phyloP scores from a whole-genome alignment of 2,797 vertebrate genomes.

The Cichlasoma orientale region DNA sequence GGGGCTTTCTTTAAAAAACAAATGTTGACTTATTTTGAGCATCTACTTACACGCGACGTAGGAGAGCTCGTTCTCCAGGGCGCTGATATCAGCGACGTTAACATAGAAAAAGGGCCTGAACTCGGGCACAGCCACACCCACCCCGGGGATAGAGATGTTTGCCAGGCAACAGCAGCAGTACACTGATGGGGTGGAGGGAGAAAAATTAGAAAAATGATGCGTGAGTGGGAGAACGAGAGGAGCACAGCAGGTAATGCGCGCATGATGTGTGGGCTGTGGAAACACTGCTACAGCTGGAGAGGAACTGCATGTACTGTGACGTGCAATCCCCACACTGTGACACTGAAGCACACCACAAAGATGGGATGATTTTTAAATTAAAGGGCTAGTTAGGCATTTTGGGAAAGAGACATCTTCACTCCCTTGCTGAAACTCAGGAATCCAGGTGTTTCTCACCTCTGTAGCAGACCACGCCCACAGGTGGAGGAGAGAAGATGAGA shows the following conservation, averaged over 20 bases:
- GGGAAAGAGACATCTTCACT: rapidly evolving
- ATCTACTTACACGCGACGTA: conserved; percentile 92
- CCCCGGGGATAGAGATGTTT: conserved; percentile 91
- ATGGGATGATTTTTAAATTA: not conserved
- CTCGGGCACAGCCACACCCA: conserved; percentile 88
- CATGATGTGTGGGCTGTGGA: not conserved
- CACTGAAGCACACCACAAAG: not conserved
- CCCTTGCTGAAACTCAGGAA: not conserved
- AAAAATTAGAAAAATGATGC: conserved; percentile 8
- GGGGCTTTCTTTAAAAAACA: not conserved
- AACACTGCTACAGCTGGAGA: not conserved
- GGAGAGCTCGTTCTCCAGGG: conserved; percentile 92
- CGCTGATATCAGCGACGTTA: conserved; percentile 92
- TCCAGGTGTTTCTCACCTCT: conserved; percentile 81
- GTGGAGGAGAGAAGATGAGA: conserved; percentile 94
- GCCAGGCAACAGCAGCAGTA: conserved; percentile 97
- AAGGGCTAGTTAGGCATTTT: not conserved
- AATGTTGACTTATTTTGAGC: not conserved
- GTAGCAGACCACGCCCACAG: conserved; percentile 94
- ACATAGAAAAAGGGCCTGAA: conserved; percentile 96
- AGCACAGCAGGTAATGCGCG: conserved; percentile 6
- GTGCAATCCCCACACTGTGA: not conserved
- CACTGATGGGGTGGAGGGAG: conserved; percentile 72
- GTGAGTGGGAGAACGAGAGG: not conserved
- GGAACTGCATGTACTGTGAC: not conserved